Conservation (phyloP, 2,113 vertebrate species). For the Ophiodon elongatus region DNA sequence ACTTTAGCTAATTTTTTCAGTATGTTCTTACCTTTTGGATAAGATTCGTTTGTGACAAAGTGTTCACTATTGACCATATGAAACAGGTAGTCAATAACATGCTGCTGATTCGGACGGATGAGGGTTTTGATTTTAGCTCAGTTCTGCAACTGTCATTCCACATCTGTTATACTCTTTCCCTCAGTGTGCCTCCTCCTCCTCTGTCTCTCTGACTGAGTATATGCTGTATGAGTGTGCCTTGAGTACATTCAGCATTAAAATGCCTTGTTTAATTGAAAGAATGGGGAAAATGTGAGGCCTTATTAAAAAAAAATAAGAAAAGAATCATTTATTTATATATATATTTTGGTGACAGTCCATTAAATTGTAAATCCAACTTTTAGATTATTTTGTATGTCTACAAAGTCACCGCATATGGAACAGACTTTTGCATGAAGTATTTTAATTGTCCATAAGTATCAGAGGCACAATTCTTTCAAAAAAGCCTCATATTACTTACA, state of each 20-base stretch:
- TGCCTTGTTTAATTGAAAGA: neutral
- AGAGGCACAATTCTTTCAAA: slow-evolving; percentile 26
- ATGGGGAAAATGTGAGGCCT: neutral
- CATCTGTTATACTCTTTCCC: slow-evolving; percentile 20
- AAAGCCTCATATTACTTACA: slow-evolving; percentile 26
- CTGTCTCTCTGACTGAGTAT: neutral
- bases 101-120: neutral
- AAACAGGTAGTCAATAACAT: slow-evolving; percentile 13
- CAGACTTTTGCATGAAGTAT: neutral
- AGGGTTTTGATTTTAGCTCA: slow-evolving; percentile 37
- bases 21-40: neutral
- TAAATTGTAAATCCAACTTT: neutral
- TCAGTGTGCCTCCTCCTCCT: slow-evolving; percentile 9
- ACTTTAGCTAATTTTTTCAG: neutral
- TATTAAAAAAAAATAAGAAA: neutral
- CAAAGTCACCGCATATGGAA: neutral
- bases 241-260: neutral
- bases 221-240: neutral
- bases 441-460: slow-evolving; percentile 7
- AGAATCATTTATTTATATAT: neutral
- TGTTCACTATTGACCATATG: neutral
- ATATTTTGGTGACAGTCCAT: neutral
- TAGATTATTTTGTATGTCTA: neutral
- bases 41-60: neutral
- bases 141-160: slow-evolving; percentile 38